phyloP scores from a whole-genome alignment of 1,140 invertebrate genomes.

The Psix sp. region DNA sequence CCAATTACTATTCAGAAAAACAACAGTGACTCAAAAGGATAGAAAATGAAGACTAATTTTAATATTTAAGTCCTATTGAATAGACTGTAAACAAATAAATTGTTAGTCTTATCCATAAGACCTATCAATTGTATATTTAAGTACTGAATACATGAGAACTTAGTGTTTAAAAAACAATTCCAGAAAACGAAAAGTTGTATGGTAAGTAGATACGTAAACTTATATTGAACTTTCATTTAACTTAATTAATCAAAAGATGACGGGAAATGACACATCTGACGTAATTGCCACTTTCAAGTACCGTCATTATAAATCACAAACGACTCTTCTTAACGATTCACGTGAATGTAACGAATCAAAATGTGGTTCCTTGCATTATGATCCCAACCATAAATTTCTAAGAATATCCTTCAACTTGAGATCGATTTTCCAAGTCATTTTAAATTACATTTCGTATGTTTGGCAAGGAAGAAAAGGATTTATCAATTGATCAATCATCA shows the following conservation, averaged over 20 bases:
- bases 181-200: conserved; percentile 11
- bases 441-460: conserved; percentile 15
- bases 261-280: conserved; percentile 39
- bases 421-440: conserved; percentile 25
- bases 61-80: conserved; percentile 14
- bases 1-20: background rate
- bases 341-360: conserved; percentile 9
- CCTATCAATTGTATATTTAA: no score
- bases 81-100: conserved; percentile 51
- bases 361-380: background rate
- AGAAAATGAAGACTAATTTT: conserved; percentile 5
- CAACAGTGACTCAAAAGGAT: no score
- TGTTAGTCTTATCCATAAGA: conserved; percentile 22
- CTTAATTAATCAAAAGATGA: conserved; percentile 43
- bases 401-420: background rate
- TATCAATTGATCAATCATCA: conserved; percentile 27
- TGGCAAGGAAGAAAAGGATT: conserved; percentile 15
- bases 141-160: background rate
- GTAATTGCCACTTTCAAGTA: conserved; percentile 56
- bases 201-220: conserved; percentile 5
- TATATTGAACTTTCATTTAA: conserved; percentile 4
- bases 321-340: conserved; percentile 22
- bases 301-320: conserved; percentile 53
- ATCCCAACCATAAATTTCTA: conserved; percentile 10
- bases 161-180: conserved; percentile 8